Evolutionary conservation across 2,888 invertebrate species (phyloP).

Genomic region (Iselma pallidipennis): DNA sequence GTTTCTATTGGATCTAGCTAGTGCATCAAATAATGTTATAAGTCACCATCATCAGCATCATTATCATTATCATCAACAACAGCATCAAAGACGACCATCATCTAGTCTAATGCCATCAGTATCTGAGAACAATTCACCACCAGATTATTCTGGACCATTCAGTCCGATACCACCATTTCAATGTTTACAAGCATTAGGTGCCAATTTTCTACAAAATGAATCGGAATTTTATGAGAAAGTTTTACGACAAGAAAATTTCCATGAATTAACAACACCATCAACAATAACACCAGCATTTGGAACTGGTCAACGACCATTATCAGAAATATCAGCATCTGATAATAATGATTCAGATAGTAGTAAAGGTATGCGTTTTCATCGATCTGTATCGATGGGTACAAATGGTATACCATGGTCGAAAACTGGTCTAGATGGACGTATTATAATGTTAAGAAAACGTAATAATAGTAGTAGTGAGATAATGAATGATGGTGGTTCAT

Average conservation of each 20-base stretch:
- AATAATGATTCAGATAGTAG: slow-evolving; percentile 59
- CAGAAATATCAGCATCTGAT: slow-evolving; percentile 61
- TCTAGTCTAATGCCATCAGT: slow-evolving; percentile 58
- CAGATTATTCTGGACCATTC: slow-evolving; percentile 60
- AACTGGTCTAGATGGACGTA: slow-evolving; percentile 62
- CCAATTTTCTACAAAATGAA: slow-evolving; percentile 42
- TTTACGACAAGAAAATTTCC: slow-evolving; percentile 55
- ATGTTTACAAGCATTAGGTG: slow-evolving; percentile 62
- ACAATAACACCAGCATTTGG: no score
- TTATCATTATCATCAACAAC: slow-evolving; percentile 44
- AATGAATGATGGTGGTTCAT: slow-evolving; percentile 70
- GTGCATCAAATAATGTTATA: slow-evolving; percentile 66
- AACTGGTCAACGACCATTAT: slow-evolving; percentile 56
- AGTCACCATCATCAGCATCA: slow-evolving; percentile 16
- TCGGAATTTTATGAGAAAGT: slow-evolving; percentile 57
- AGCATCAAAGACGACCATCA: slow-evolving; percentile 47
- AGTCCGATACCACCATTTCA: slow-evolving; percentile 64
- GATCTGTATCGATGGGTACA: slow-evolving; percentile 86
- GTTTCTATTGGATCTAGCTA: slow-evolving; percentile 88
- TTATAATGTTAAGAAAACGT: slow-evolving; percentile 66
- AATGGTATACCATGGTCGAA: slow-evolving; percentile 64
- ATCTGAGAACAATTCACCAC: slow-evolving; percentile 62
- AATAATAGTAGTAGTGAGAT: slow-evolving; percentile 74
- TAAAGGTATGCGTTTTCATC: slow-evolving; percentile 71
- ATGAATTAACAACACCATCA: slow-evolving; percentile 41